A percentile compares a stretch with the other conserved stretches of the same genome.
phyloP scores from a whole-genome alignment of 2,113 vertebrate genomes.

The Sinocyclocheilus maitianheensis region DNA sequence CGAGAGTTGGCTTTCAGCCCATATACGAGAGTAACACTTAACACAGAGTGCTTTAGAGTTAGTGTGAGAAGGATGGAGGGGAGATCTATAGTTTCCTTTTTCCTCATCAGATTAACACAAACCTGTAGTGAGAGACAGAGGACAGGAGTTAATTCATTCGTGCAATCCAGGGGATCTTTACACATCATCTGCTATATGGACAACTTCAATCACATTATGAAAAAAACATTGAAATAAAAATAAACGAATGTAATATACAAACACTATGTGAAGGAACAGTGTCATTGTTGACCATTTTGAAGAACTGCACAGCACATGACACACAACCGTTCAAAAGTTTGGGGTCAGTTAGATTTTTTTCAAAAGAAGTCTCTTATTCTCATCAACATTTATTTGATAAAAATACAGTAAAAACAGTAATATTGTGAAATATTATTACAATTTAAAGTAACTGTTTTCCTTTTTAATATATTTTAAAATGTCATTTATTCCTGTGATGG shows the following conservation, averaged over 20 bases:
- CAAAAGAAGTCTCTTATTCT: too few relatives aligned
- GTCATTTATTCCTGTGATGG: too few relatives aligned
- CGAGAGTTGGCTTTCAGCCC: slow-evolving; percentile 19
- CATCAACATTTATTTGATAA: not conserved
- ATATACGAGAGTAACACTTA: slow-evolving; percentile 10
- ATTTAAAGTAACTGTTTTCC: not conserved
- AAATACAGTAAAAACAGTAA: not conserved
- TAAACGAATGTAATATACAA: not conserved
- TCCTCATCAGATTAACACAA: slow-evolving; percentile 74
- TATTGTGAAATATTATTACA: not conserved
- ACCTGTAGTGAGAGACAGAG: slow-evolving; percentile 64
- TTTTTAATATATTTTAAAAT: too few relatives aligned
- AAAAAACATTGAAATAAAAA: not conserved
- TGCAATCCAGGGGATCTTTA: not conserved
- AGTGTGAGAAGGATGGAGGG: slow-evolving; percentile 46
- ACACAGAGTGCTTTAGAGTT: slow-evolving; percentile 22
- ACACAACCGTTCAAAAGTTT: not conserved
- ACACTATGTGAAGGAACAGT: not conserved
- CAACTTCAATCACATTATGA: not conserved
- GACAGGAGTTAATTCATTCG: not conserved
- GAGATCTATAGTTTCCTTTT: slow-evolving; percentile 52
- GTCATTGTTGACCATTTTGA: not conserved
- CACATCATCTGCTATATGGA: not conserved
- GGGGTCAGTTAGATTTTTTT: not conserved
- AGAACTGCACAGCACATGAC: not conserved